Percentiles rank a stretch among this genome's conserved stretches.
Evolutionary conservation across 2,113 vertebrate genomes (phyloP).

Genomic region (Oncorhynchus keta): DNA sequence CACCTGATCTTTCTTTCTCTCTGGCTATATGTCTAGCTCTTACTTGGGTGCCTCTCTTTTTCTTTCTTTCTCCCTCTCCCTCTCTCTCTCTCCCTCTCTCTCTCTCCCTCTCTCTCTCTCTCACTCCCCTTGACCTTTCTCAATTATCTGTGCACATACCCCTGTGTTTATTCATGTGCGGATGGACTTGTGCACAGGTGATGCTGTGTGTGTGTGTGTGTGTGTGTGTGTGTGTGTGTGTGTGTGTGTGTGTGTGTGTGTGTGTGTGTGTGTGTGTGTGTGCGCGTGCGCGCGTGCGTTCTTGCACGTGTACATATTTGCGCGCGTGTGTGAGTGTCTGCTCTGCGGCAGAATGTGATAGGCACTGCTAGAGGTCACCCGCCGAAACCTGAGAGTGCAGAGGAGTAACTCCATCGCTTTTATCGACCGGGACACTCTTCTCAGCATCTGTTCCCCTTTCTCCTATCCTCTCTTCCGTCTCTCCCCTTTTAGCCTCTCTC

Average conservation of each 20-base stretch:
- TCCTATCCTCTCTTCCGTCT: constrained; percentile 17
- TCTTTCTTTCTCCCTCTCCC: not conserved
- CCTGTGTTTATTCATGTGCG: constrained; percentile 20
- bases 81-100: not conserved
- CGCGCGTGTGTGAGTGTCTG: constrained; percentile 31
- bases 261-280: not conserved
- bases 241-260: too few relatives aligned
- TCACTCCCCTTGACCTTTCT: constrained; percentile 12
- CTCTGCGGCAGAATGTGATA: constrained; percentile 73
- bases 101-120: not conserved
- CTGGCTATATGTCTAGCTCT: too few relatives aligned
- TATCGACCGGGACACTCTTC: constrained; percentile 68
- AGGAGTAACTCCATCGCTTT: constrained; percentile 73
- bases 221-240: not conserved
- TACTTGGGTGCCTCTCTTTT: not conserved
- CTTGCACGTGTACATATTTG: not conserved
- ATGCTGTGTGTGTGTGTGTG: constrained; percentile 1
- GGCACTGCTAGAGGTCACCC: constrained; percentile 71
- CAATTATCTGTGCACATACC: constrained; percentile 24
- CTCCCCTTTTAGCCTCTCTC: constrained; percentile 4
- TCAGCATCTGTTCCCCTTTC: constrained; percentile 65
- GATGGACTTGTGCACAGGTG: constrained; percentile 7
- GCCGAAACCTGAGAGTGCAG: constrained; percentile 67
- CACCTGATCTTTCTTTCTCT: too few relatives aligned
- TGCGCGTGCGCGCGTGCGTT: constrained; percentile 6